phyloP scores from a whole-genome alignment of 2,113 vertebrate species.

The Pseudopodoces humilis region DNA sequence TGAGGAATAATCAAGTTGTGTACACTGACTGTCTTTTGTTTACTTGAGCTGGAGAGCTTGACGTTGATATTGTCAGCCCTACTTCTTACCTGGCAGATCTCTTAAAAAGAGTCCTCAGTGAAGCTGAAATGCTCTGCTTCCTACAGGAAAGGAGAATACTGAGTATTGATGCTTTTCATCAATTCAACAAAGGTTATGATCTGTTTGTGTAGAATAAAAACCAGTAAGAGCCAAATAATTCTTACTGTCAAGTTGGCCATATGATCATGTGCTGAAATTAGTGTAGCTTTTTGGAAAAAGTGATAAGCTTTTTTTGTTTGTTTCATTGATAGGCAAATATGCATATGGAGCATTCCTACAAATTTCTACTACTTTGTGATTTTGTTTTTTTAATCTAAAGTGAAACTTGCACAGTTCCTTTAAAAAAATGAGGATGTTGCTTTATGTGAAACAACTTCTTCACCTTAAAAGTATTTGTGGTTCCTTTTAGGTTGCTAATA shows the following conservation, averaged over 20 bases:
- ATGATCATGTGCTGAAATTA: background rate
- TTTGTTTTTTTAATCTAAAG: background rate
- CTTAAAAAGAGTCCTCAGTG: background rate
- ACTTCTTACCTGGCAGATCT: background rate
- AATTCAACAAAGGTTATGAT: background rate
- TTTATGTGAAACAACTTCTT: background rate
- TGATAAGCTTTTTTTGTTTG: background rate
- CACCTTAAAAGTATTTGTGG: background rate
- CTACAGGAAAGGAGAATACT: background rate
- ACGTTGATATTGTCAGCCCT: background rate
- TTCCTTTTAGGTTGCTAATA: background rate
- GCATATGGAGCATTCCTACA: background rate
- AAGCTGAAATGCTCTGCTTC: background rate
- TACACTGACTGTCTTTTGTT: background rate
- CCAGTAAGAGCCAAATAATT: background rate
- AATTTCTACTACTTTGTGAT: background rate
- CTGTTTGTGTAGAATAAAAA: background rate
- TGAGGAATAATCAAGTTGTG: background rate
- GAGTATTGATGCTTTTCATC: background rate
- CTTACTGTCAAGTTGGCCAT: background rate
- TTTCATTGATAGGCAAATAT: background rate
- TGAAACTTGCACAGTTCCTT: background rate
- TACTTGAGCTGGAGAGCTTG: background rate
- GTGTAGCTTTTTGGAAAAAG: background rate
- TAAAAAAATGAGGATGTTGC: slow-evolving; percentile 18